phyloP scores from a whole-genome alignment of 2,797 vertebrate species.

The Micrastur ruficollis region DNA sequence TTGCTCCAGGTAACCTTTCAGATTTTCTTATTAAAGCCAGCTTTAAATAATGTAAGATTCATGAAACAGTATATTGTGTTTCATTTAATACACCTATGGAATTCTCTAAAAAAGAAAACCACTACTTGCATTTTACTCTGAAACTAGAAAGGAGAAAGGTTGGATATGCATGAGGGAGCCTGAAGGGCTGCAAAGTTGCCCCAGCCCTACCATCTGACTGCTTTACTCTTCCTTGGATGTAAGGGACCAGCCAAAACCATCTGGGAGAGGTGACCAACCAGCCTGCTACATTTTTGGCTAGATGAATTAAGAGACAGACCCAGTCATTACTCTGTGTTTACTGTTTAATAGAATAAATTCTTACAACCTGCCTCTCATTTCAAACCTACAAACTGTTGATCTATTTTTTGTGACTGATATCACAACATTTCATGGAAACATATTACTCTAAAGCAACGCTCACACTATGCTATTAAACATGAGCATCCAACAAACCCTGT shows the following conservation, averaged over 20 bases:
- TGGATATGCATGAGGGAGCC: not conserved
- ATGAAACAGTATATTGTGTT: slow-evolving; percentile 40
- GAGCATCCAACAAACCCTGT: not conserved
- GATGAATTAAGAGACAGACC: not conserved
- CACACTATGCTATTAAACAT: not conserved
- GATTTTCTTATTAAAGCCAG: slow-evolving; percentile 60
- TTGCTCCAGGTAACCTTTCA: not conserved
- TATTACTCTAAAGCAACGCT: not conserved
- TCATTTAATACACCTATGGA: slow-evolving; percentile 75
- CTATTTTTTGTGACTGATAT: not conserved
- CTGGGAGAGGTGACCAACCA: not conserved
- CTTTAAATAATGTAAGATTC: slow-evolving; percentile 72
- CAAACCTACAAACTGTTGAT: not conserved
- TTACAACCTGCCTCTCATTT: not conserved
- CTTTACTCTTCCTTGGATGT: not conserved
- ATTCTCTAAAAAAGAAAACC: slow-evolving; percentile 58
- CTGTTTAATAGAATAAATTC: not conserved
- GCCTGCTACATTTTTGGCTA: not conserved
- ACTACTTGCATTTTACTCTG: slow-evolving; percentile 29
- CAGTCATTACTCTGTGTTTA: not conserved
- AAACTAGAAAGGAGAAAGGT: slow-evolving; percentile 16
- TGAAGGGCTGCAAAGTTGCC: not conserved
- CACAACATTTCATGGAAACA: not conserved
- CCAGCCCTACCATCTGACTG: not conserved
- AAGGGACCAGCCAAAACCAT: not conserved